These are phyloP conservation scores for Sphenopsis melanotis DNA, from an alignment of 2,797 vertebrate genomes.

Conservation along the genomic window DNA sequence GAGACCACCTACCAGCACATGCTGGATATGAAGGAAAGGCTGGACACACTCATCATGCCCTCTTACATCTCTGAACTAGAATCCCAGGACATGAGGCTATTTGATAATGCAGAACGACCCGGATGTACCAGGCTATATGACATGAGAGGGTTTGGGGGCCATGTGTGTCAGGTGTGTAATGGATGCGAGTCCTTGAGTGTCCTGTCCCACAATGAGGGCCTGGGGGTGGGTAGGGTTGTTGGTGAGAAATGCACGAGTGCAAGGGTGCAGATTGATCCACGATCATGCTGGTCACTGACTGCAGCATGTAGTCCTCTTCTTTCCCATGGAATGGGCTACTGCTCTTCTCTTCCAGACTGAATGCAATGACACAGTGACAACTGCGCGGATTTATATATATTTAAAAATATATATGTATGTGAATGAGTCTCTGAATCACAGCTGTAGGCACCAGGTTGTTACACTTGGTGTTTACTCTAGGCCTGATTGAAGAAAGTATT, in stretches of 20 bases:
- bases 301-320: background rate
- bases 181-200: fast-evolving
- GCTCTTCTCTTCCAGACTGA: background rate
- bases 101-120: background rate
- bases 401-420: background rate
- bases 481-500: background rate
- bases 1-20: background rate
- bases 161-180: fast-evolving
- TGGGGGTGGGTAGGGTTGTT: background rate
- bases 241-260: fast-evolving
- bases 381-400: background rate
- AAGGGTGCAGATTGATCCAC: background rate
- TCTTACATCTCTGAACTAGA: background rate
- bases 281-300: background rate
- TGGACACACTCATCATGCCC: background rate
- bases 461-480: background rate
- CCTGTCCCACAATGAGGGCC: background rate
- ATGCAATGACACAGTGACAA: background rate
- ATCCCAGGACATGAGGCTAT: background rate
- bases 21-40: background rate
- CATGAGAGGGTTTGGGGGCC: fast-evolving
- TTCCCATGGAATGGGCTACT: background rate
- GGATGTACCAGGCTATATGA: background rate
- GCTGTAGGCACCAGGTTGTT: background rate
- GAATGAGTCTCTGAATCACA: background rate